A percentile compares a stretch with the other conserved stretches of the same genome.
Evolutionary conservation across 2,888 invertebrate genomes (phyloP).

Genomic region (Synanthedon myopaeformis): DNA sequence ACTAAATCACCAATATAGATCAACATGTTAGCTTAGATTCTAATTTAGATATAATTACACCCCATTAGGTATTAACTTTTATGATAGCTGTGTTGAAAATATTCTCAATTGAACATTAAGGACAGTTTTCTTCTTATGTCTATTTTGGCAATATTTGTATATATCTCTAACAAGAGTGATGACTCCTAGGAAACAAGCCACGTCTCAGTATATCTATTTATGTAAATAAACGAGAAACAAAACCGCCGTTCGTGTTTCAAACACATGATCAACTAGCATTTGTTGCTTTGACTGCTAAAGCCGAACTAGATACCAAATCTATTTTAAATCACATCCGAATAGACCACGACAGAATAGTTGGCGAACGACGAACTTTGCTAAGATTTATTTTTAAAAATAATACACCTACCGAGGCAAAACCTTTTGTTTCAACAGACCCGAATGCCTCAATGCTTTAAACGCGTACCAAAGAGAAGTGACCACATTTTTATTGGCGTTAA

Average conservation of each 20-base stretch:
- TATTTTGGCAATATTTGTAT: too few species aligned
- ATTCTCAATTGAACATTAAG: too few species aligned
- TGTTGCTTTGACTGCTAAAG: conserved; percentile 37
- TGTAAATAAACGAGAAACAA: neutral
- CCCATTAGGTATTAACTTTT: too few species aligned
- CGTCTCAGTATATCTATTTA: too few species aligned
- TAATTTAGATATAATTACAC: too few species aligned
- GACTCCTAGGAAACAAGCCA: too few species aligned
- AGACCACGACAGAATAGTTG: conserved; percentile 52
- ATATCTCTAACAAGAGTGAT: too few species aligned
- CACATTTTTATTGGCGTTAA: neutral
- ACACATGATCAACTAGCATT: conserved; percentile 19
- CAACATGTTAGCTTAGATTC: too few species aligned
- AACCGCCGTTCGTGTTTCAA: neutral
- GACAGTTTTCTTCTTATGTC: too few species aligned
- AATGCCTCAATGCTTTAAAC: conserved; percentile 8
- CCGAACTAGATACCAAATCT: conserved; percentile 42
- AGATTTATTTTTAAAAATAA: conserved; percentile 57
- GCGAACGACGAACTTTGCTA: conserved; percentile 44
- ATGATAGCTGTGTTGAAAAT: too few species aligned
- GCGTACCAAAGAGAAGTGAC: neutral
- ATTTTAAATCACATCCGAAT: conserved; percentile 45
- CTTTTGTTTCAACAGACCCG: conserved; percentile 41
- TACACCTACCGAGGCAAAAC: conserved; percentile 28
- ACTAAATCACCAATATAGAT: too few species aligned